Base-by-base conservation (phyloP, 2,113 vertebrate species). In the Empidonax traillii region DNA sequence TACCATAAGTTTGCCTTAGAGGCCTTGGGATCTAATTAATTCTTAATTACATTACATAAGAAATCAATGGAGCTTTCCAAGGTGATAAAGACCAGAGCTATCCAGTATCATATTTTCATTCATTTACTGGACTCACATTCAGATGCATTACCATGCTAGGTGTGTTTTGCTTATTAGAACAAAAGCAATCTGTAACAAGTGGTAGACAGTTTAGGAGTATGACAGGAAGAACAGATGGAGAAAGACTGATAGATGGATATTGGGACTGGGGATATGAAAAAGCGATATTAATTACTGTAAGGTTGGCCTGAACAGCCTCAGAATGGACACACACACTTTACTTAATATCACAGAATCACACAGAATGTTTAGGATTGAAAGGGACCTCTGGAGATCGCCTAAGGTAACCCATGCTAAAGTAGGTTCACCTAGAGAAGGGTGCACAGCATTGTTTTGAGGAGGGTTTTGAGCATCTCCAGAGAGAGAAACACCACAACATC, bases 41-140 rank as follows among this genome's bases (percentile, higher is more conserved):
- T 46, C 58, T 87, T 96, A 93, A 96, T 94, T 96, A 71, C 19
- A 12, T 85, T 84, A 72, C 63, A 85, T 72, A 90, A 85, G 82
- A 92, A 93, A 87, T 71, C 86, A 92, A 39, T 47, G 7, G 73
- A 76, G 21, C 33, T 72, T 93, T 96, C 69, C 23, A 85, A 89
- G 55, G 58, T 95, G 87, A 87, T 90, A 85, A 94, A 93, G 52
- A 95, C 67, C 58, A 52, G 69, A 78, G 11, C 6, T 66, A 87
- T 68, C 58, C 31, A 39, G 46, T 93, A 79, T 65, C 52, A 46
- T 68, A n/a, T 75, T 95, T 88, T 71, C 65, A 85, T 75, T 56
- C 9, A 47, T 94, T 91, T 94, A 68, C n/a, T 67, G 14, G 28
- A 89, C 33, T 9, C 12, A 35, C 22, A 66, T 79, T 41, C 41